Evolutionary conservation across 2,888 invertebrate genomes (phyloP).

Genomic region (Dermolepida albohirtum): DNA sequence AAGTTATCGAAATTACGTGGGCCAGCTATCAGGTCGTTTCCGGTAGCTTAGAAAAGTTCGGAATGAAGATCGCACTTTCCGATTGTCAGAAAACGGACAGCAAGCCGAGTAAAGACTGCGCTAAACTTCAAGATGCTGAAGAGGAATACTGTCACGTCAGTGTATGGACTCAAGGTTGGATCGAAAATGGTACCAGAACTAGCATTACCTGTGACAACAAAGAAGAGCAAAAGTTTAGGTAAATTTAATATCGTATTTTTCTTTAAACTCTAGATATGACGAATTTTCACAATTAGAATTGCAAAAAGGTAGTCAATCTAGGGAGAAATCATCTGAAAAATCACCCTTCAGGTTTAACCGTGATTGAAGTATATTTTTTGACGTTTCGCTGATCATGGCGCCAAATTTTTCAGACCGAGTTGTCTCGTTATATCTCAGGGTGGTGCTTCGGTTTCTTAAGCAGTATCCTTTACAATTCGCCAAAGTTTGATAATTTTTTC

Average conservation of each 20-base stretch:
- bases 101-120: conserved; percentile 50
- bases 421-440: too few species aligned
- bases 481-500: too few species aligned
- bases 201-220: conserved; percentile 59
- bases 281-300: too few species aligned
- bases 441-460: too few species aligned
- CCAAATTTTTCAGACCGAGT: too few species aligned
- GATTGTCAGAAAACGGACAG: conserved; percentile 64
- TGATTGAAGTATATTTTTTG: too few species aligned
- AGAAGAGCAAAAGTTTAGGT: background rate
- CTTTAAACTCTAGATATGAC: too few species aligned
- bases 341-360: too few species aligned
- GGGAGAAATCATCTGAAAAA: too few species aligned
- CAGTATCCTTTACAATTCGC: too few species aligned
- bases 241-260: background rate
- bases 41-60: conserved; percentile 70
- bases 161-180: conserved; percentile 73
- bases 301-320: too few species aligned
- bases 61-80: conserved; percentile 70
- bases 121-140: conserved; percentile 53
- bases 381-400: too few species aligned
- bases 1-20: conserved; percentile 63
- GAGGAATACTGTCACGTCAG: conserved; percentile 64
- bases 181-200: conserved; percentile 64
- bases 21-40: conserved; percentile 69